Evolutionary conservation across 2,797 vertebrate species (phyloP).

Genomic region (Silurus lanzhouensis): DNA sequence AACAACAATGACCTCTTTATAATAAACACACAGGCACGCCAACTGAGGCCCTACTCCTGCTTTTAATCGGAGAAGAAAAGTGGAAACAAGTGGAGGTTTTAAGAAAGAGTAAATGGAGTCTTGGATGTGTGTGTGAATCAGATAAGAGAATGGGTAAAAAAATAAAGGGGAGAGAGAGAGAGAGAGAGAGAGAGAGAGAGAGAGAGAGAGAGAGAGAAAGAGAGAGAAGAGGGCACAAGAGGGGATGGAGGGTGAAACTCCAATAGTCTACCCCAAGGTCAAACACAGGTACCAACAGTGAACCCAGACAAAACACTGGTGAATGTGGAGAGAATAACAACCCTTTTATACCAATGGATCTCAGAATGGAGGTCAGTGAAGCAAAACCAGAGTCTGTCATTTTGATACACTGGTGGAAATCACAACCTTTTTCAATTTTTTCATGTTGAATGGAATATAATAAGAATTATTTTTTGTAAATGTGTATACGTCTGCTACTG

Average conservation of each 20-base stretch:
- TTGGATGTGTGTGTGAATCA: constrained; percentile 64
- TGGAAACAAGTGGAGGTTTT: constrained; percentile 57
- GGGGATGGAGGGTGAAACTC: not conserved
- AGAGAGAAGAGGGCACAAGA: constrained; percentile 29
- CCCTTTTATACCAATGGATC: not conserved
- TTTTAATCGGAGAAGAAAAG: constrained; percentile 57
- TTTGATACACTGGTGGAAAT: not conserved
- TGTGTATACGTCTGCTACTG: too few relatives aligned
- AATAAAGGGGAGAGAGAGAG: constrained; percentile 66
- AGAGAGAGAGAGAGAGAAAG: constrained; percentile 61
- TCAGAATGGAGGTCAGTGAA: not conserved
- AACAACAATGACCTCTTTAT: constrained; percentile 59
- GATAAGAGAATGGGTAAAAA: constrained; percentile 66
- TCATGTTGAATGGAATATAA: not conserved
- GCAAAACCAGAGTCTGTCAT: not conserved
- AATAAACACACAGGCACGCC: constrained; percentile 52
- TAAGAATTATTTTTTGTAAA: not conserved
- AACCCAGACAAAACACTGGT: constrained; percentile 2
- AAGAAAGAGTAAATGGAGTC: constrained; percentile 60
- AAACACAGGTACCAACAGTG: constrained; percentile 17
- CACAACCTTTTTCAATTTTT: not conserved
- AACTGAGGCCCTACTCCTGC: constrained; percentile 53
- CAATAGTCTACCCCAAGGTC: constrained; percentile 14
- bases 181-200: constrained; percentile 53
- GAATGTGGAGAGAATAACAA: not conserved